phyloP scores from a whole-genome alignment of 2,797 vertebrate species.

The Platalea minor region DNA sequence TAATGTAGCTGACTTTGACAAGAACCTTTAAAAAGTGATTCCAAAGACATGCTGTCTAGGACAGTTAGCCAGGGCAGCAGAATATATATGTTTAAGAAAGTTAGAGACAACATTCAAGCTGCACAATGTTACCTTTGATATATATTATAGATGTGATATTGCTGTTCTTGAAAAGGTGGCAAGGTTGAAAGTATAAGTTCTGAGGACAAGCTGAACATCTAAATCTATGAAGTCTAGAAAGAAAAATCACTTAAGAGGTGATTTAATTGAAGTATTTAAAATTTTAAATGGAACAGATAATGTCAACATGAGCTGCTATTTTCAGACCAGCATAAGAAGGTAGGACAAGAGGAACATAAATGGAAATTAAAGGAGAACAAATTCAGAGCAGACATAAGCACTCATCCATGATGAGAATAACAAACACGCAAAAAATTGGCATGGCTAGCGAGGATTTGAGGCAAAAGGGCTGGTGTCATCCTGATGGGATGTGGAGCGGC shows the following conservation, averaged over 20 bases:
- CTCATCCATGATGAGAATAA: conserved; percentile 61
- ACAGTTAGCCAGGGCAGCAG: conserved; percentile 5
- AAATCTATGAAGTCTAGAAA: conserved; percentile 49
- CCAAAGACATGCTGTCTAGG: conserved; percentile 26
- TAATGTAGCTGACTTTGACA: conserved; percentile 30
- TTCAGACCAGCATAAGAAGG: conserved; percentile 57
- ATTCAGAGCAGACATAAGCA: conserved; percentile 59
- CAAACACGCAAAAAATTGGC: conserved; percentile 45
- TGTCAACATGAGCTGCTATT: conserved; percentile 67
- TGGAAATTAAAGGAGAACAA: conserved; percentile 68
- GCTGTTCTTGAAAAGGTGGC: conserved; percentile 53
- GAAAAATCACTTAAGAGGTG: conserved; percentile 60
- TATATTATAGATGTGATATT: conserved; percentile 53
- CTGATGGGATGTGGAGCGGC: not conserved
- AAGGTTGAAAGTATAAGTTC: conserved; percentile 64
- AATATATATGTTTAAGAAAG: not conserved
- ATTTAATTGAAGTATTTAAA: conserved; percentile 72
- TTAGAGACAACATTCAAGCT: conserved; percentile 25
- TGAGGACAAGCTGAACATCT: conserved; percentile 57
- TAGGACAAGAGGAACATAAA: conserved; percentile 61
- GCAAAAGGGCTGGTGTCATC: conserved; percentile 23
- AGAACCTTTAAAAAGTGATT: conserved; percentile 48
- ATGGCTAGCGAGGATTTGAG: conserved; percentile 24
- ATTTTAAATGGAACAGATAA: conserved; percentile 65
- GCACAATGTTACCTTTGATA: conserved; percentile 17